Percentiles rank a stretch among this genome's conserved stretches.
Conservation (phyloP, 1,140 invertebrate species). For the Coenobita brevimanus region DNA sequence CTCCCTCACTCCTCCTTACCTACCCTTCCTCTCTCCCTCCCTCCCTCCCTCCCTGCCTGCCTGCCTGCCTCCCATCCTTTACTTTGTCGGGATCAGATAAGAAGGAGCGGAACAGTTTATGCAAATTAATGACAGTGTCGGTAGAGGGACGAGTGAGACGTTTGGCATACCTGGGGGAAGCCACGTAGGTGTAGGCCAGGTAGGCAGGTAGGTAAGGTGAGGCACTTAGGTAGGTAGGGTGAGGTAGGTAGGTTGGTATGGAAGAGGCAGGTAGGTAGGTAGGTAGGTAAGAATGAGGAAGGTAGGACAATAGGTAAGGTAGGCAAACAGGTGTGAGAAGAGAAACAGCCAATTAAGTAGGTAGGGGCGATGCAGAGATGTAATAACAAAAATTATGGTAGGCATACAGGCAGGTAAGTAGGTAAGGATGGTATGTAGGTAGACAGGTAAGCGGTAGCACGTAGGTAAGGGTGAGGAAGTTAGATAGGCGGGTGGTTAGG, state of each 20-base stretch:
- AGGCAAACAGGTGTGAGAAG: background rate
- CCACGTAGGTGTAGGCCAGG: too few species aligned
- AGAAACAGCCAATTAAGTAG: too few species aligned
- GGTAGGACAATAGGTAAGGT: too few species aligned
- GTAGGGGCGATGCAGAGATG: too few species aligned
- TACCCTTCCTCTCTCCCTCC: background rate
- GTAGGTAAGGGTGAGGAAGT: too few species aligned
- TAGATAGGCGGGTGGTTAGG: too few species aligned
- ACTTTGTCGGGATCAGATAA: conserved; percentile 46
- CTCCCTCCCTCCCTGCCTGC: background rate
- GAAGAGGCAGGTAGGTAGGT: background rate
- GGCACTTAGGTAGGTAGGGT: background rate
- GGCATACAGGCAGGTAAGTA: too few species aligned
- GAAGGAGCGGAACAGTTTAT: conserved; percentile 34
- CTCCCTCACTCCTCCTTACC: background rate
- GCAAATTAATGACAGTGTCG: conserved; percentile 27
- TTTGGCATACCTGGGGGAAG: background rate
- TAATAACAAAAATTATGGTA: too few species aligned
- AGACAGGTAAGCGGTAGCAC: too few species aligned
- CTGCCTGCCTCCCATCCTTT: background rate
- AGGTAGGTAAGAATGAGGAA: background rate
- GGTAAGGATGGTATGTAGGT: too few species aligned
- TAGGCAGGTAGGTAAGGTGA: too few species aligned
- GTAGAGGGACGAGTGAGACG: background rate
- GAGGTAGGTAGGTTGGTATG: too few species aligned